A percentile compares a stretch with the other conserved stretches of the same genome.
Evolutionary conservation across 92 coral and sea anemone genomes (phyloP).

Genomic region (Porites lobata): DNA sequence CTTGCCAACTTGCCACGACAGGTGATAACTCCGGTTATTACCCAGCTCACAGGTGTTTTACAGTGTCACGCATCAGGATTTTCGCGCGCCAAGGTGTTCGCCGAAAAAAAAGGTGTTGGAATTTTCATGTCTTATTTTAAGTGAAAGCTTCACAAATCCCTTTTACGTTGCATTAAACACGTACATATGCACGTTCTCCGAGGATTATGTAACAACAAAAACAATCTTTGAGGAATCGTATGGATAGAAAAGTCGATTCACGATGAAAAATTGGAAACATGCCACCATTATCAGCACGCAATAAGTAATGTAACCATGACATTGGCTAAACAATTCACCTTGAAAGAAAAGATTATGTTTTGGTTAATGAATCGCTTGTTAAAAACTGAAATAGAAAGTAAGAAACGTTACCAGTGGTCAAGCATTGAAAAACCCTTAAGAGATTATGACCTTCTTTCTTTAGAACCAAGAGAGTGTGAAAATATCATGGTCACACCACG

Average conservation of each 20-base stretch:
- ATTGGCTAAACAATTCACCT: slow-evolving; percentile 10
- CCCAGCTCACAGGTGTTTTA: neutral
- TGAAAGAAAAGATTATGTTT: neutral
- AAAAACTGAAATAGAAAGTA: no score
- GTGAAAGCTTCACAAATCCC: slow-evolving; percentile 13
- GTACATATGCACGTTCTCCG: neutral
- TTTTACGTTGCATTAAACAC: neutral
- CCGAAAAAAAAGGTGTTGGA: no score
- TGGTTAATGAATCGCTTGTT: no score
- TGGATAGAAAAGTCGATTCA: neutral
- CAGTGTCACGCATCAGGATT: neutral
- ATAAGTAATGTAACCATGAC: slow-evolving; percentile 24
- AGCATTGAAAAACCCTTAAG: neutral
- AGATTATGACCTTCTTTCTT: neutral
- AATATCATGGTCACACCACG: neutral
- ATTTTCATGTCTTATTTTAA: neutral
- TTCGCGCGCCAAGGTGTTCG: neutral
- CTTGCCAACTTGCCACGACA: neutral
- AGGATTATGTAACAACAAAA: slow-evolving; percentile 20
- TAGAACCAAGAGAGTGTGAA: no score
- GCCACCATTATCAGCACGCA: slow-evolving; percentile 35
- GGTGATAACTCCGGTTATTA: neutral
- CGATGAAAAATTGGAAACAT: slow-evolving; percentile 23
- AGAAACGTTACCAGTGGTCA: neutral
- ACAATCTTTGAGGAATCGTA: neutral